A percentile compares a stretch with the other conserved stretches of the same genome.
Conservation (phyloP, 2,888 invertebrate species). For the Drosophila macrospina region DNA sequence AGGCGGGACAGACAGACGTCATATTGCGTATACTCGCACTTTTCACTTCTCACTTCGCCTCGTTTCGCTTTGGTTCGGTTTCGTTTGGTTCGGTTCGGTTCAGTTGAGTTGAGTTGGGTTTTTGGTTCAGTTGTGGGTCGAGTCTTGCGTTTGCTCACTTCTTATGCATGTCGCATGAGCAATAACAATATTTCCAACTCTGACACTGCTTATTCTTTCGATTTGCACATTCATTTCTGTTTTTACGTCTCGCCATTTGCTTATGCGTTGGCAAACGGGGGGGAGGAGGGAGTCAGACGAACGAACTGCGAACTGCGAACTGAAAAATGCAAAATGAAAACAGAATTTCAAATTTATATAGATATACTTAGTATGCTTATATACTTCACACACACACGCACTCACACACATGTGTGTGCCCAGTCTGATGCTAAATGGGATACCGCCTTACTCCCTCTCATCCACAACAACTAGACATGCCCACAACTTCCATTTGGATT, state of each 20-base stretch:
- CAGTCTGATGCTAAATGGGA: constrained; percentile 26
- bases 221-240: constrained; percentile 60
- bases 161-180: constrained; percentile 78
- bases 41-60: not conserved
- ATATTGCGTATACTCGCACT: constrained; percentile 1
- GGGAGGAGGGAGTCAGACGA: too few species aligned
- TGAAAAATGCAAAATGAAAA: constrained; percentile 21
- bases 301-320: constrained; percentile 22
- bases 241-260: constrained; percentile 48
- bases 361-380: constrained; percentile 35
- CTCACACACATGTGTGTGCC: constrained; percentile 38
- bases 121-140: constrained; percentile 18
- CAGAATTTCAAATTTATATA: constrained; percentile 66
- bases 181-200: constrained; percentile 68
- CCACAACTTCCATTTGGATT: constrained; percentile 60
- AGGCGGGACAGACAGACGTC: not conserved
- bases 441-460: not conserved
- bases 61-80: too few species aligned
- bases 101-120: not conserved
- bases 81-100: constrained; percentile 1
- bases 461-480: constrained; percentile 20
- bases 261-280: too few species aligned
- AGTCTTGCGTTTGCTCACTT: constrained; percentile 49
- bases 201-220: constrained; percentile 55
- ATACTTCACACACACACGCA: constrained; percentile 20